Base-by-base conservation (phyloP, 2,113 vertebrate genomes). In the Xenopus laevis region DNA sequence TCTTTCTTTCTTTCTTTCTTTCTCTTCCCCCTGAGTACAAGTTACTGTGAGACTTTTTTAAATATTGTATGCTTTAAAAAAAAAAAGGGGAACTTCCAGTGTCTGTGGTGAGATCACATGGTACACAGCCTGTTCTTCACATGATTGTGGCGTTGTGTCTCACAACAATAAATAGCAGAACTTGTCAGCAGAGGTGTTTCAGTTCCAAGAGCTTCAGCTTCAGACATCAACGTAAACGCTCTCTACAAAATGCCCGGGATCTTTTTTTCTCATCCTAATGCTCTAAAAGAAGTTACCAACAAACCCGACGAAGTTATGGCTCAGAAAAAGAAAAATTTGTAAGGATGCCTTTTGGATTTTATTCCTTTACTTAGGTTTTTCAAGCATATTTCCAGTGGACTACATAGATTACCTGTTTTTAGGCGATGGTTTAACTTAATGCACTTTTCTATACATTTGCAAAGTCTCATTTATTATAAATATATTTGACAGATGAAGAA, bases 291-390 rank as follows among this genome's bases (percentile, higher is more conserved):
- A 80, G 82, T 85, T 0, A 78, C 86, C 7, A 80, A 78, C 15
- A 80, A 82, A 68, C 83, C 80, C 47, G 68, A 90, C 85, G 91
- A 92, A 52, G 74, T 81, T 78, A 92, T 91, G 84, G 64, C 70
- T 52, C 81, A 86, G 62, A 87, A 89, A 71, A 93, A 85, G 78
- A 88, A 83, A 68, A 82, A 81, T 74, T 87, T 90, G 89, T 92
- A 87, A 91, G 89, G 89, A 81, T 33, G 68, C 13, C 65, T 0
- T 55, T 55, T 50, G 55, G 17, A 58, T 58, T 58, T 18, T 58
- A 58, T 58, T 18, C 17, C 18, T 17, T 58, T 6, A 3, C 7
- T n/a, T 58, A 13, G 11, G 47, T 50, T 50, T 50, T 50, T 13
- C 47, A 13, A 13, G 47, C 15, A 9, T 12, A 40, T 40, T 40